These are phyloP conservation scores for Schizopygopsis malacanthus DNA, from an alignment of 2,797 vertebrate species.

Conservation along the genomic window DNA sequence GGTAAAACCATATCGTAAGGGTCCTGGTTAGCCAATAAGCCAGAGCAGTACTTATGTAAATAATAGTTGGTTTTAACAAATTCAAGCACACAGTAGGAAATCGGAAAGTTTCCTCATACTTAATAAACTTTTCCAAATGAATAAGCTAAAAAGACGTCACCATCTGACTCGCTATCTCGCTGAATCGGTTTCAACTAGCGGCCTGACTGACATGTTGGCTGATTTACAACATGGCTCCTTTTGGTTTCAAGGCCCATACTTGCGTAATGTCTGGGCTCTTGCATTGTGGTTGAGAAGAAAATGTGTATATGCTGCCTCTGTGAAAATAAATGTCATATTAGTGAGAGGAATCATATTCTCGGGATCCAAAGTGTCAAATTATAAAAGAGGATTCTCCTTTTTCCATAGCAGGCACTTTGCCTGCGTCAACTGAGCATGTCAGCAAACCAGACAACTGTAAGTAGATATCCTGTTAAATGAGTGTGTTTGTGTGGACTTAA, in stretches of 20 bases:
- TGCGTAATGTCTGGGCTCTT: conserved; percentile 78
- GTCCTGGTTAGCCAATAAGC: background rate
- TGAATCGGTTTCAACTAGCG: background rate
- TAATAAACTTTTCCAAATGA: conserved; percentile 35
- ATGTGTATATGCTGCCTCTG: conserved; percentile 61
- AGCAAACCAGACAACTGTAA: conserved; percentile 60
- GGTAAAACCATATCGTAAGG: background rate
- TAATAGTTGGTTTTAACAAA: background rate
- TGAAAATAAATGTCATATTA: conserved; percentile 66
- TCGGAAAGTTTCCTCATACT: background rate
- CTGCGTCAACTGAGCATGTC: conserved; percentile 56
- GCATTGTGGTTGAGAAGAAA: conserved; percentile 58
- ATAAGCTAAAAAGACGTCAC: conserved; percentile 9
- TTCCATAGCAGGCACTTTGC: conserved; percentile 65
- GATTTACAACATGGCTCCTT: conserved; percentile 54
- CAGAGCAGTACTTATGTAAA: background rate
- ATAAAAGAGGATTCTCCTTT: conserved; percentile 62
- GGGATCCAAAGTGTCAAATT: conserved; percentile 61
- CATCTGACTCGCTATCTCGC: background rate
- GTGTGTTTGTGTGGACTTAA: conserved; percentile 11
- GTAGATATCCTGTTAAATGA: conserved; percentile 47
- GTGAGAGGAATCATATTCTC: conserved; percentile 60
- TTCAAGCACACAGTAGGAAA: background rate
- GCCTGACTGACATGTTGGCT: conserved; percentile 53
- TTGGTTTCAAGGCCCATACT: conserved; percentile 62